Percentiles rank a stretch among this genome's conserved stretches.
These are phyloP conservation scores for Exephanes ischioxanthus DNA, from an alignment of 2,888 invertebrate genomes.

Conservation along the genomic window DNA sequence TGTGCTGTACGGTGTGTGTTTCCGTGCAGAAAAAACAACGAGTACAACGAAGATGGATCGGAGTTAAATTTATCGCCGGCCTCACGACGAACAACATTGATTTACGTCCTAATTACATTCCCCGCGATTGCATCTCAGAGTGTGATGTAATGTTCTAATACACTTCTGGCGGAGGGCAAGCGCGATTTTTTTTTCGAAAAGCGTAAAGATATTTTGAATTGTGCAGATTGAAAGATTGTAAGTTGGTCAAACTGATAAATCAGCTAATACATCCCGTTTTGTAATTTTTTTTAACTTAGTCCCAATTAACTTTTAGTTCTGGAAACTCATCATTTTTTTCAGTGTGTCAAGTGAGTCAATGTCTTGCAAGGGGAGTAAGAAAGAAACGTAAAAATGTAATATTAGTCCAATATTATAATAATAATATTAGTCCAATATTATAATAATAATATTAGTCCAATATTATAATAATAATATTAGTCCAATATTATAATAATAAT, in stretches of 20 bases:
- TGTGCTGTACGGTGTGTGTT: neutral
- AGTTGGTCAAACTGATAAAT: neutral
- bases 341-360: too few relatives aligned
- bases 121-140: constrained; percentile 4
- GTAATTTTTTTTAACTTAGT: neutral
- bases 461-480: neutral
- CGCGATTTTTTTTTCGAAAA: neutral
- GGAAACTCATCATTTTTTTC: neutral
- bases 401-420: too few relatives aligned
- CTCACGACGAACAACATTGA: constrained; percentile 10
- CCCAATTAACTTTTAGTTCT: too few relatives aligned
- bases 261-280: neutral
- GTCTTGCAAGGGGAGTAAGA: too few relatives aligned
- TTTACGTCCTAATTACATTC: constrained; percentile 35
- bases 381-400: too few relatives aligned
- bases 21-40: constrained; percentile 12
- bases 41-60: constrained; percentile 58
- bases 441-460: too few relatives aligned
- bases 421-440: neutral
- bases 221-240: neutral
- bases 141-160: constrained; percentile 1
- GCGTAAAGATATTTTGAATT: neutral
- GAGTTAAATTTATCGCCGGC: constrained; percentile 52
- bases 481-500: neutral
- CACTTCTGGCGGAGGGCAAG: neutral